Evolutionary conservation across 2,888 invertebrate genomes (phyloP).

Genomic region (Nowickia ferox): DNA sequence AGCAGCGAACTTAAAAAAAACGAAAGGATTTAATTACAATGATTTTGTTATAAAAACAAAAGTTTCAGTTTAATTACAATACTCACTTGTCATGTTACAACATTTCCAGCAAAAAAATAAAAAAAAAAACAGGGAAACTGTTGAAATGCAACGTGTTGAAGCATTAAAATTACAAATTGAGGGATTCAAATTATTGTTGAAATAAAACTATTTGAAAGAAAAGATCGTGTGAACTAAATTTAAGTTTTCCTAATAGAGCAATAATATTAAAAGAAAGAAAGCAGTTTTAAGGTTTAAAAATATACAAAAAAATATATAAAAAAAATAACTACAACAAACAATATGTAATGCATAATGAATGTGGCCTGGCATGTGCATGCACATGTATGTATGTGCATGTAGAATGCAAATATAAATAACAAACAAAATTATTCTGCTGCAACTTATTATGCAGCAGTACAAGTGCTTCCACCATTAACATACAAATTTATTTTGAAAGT

Average conservation of each 20-base stretch:
- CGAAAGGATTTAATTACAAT: conserved; percentile 50
- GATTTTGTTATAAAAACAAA: conserved; percentile 54
- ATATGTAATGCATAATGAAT: no score
- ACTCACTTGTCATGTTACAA: conserved; percentile 57
- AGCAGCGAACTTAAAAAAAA: conserved; percentile 12
- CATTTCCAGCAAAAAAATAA: conserved; percentile 3
- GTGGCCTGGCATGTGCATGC: no score
- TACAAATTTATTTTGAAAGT: conserved; percentile 12
- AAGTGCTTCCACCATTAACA: conserved; percentile 23
- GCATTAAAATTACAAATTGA: conserved; percentile 41
- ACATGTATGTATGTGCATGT: neutral
- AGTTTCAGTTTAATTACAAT: conserved; percentile 63
- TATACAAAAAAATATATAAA: neutral
- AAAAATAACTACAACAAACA: no score
- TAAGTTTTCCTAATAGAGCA: neutral
- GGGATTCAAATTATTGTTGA: conserved; percentile 31
- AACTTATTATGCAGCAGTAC: conserved; percentile 26
- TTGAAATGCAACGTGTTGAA: conserved; percentile 36
- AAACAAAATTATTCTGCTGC: neutral
- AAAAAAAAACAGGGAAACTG: neutral
- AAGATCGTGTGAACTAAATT: neutral
- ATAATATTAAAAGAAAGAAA: neutral
- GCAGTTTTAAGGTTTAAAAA: neutral
- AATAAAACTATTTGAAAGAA: neutral
- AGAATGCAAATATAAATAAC: neutral